Percentiles rank a stretch among this genome's conserved stretches.
phyloP scores from a whole-genome alignment of 2,888 invertebrate genomes.

The Catocala sponsa region DNA sequence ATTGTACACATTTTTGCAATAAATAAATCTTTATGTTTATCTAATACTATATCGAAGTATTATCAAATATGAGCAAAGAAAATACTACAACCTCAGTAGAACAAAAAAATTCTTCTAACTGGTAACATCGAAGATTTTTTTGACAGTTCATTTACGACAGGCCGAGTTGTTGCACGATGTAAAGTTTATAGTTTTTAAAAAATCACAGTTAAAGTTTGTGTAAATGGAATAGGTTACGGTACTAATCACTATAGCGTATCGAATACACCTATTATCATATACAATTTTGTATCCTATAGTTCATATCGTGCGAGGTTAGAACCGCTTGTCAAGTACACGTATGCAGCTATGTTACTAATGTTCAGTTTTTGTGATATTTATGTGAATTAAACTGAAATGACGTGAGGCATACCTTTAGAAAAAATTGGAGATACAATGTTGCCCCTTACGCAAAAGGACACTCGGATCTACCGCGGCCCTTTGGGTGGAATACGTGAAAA shows the following conservation, averaged over 20 bases:
- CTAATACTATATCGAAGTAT: too few species aligned
- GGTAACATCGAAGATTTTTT: constrained; percentile 40
- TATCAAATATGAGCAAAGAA: too few species aligned
- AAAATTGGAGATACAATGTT: constrained; percentile 88
- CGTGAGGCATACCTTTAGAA: constrained; percentile 63
- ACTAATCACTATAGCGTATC: constrained; percentile 21
- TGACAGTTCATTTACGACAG: constrained; percentile 48
- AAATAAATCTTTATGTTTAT: too few species aligned
- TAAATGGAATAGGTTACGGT: constrained; percentile 37
- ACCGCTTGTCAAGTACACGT: constrained; percentile 82
- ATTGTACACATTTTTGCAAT: too few species aligned
- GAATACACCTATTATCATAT: constrained; percentile 13
- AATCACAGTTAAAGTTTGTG: constrained; percentile 41
- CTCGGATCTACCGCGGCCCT: constrained; percentile 85
- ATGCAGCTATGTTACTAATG: constrained; percentile 76
- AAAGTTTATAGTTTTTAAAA: constrained; percentile 42
- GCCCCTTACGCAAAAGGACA: constrained; percentile 93
- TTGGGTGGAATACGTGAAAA: constrained; percentile 91
- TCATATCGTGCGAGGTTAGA: constrained; percentile 72
- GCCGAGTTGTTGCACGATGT: constrained; percentile 47
- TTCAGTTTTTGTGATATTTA: constrained; percentile 68
- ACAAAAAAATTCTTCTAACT: constrained; percentile 19
- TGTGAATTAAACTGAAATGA: constrained; percentile 75
- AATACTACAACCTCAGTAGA: too few species aligned
- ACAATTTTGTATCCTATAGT: constrained; percentile 29